Base-by-base conservation (phyloP, 2,888 invertebrate species). In the Caenorhabditis doughertyi region DNA sequence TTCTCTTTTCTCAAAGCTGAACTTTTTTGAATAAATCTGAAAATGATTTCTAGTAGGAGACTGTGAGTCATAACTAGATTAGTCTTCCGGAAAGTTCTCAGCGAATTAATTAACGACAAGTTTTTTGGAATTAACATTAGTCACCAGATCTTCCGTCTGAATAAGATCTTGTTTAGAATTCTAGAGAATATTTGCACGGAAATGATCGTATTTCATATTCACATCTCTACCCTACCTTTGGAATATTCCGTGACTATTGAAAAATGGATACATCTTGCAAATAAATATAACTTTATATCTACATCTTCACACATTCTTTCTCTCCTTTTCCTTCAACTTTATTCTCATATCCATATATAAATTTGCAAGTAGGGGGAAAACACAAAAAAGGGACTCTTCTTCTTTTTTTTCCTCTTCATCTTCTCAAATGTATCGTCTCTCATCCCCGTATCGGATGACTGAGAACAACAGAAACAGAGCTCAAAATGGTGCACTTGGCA, bases 401-500 rank as follows among this genome's bases (percentile, higher is more conserved):
- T 64, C 35, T 35, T 13, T 21, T 13, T 13, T 49, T 55, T 49
- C 42, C 32, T 32, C 21, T 13, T 42, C 16, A 11, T 42, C 42
- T 18, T 47, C 44, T 13, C 7, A 47, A 47, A 47, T 18, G 18
- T 47, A 39, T 39, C 39, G 2, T 39, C 32, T n/a, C n/a, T n/a
- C n/a, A n/a, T n/a, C 29, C 21, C 53, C 53, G 56, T 70, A 56
- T 56, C 56, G 25, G 27, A 56, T 56, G 55, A 55, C 55, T 42
- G 16, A 29, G 51, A 60, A 49, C 29, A 70, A 42, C 44, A 65
- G 27, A 58, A 35, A 56, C 18, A 35, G 44, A 32, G 56, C 44
- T 39, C 53, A 51, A 56, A 42, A 56, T 70, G 70, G 44, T 56
- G 56, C 55, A 65, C 65, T 65, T 65, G 65, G 47, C 65, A 49